A percentile compares a stretch with the other conserved stretches of the same genome.
Evolutionary conservation across 2,113 vertebrate genomes (phyloP).

Genomic region (Electrona antarctica): DNA sequence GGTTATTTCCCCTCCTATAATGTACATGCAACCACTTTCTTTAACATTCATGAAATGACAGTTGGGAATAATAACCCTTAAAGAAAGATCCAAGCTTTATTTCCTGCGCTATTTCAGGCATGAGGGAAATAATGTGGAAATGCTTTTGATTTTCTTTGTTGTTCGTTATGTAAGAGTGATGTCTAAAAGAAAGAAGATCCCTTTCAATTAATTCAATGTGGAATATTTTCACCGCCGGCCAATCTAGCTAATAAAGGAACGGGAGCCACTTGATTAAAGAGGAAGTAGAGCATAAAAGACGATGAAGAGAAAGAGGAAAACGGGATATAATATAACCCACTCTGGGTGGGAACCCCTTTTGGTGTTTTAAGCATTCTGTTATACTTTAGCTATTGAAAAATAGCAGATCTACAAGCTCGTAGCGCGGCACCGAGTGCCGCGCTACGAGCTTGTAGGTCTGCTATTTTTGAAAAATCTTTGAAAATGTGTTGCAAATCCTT

Average conservation of each 20-base stretch:
- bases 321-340: neutral
- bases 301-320: neutral
- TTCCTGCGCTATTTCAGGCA: neutral
- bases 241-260: slow-evolving; percentile 26
- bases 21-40: no score
- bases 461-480: no score
- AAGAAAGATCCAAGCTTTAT: neutral
- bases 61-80: neutral
- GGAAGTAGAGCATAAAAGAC: slow-evolving; percentile 47
- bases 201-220: slow-evolving; percentile 13
- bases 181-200: neutral
- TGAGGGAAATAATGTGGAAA: neutral
- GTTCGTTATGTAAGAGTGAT: slow-evolving; percentile 15
- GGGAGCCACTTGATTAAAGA: slow-evolving; percentile 21
- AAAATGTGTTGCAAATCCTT: no score
- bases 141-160: neutral
- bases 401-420: no score
- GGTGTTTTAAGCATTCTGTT: no score
- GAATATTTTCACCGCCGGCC: slow-evolving; percentile 21
- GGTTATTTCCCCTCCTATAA: no score
- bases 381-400: no score
- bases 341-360: no score
- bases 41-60: no score
- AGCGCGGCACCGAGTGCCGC: no score
- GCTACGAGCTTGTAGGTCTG: no score